Evolutionary conservation across 2,888 invertebrate species (phyloP).

Genomic region (Cerceris ruficornis): DNA sequence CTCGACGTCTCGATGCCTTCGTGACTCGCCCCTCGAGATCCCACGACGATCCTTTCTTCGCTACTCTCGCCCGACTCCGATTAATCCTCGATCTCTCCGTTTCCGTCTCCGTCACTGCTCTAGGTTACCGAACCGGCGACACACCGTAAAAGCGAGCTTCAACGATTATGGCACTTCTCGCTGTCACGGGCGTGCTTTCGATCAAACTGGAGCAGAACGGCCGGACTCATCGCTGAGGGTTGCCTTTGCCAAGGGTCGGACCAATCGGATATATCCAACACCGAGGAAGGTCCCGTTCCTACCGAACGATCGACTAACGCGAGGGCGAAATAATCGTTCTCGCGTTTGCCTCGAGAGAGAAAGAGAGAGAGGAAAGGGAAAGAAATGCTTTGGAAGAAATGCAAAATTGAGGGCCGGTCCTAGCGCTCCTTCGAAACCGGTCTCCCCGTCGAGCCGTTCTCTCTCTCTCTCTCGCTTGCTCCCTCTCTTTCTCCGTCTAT

Average conservation of each 20-base stretch:
- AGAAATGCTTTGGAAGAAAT: constrained; percentile 39
- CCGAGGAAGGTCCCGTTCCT: constrained; percentile 56
- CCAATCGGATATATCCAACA: constrained; percentile 68
- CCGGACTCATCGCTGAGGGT: constrained; percentile 46
- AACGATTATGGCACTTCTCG: constrained; percentile 13
- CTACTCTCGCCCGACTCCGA: no score
- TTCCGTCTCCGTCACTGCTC: constrained; percentile 1
- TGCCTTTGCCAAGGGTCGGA: constrained; percentile 66
- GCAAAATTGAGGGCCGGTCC: constrained; percentile 19
- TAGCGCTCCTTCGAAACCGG: constrained; percentile 33
- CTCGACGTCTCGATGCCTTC: constrained; percentile 12
- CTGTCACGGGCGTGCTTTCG: constrained; percentile 29
- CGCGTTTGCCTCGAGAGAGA: constrained; percentile 36
- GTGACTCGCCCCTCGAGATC: constrained; percentile 14
- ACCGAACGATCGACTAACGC: constrained; percentile 15
- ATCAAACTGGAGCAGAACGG: constrained; percentile 35
- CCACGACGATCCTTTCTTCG: background rate
- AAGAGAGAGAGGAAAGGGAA: constrained; percentile 25
- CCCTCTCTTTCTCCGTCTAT: background rate
- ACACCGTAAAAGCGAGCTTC: constrained; percentile 1
- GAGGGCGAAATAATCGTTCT: constrained; percentile 28
- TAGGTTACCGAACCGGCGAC: background rate
- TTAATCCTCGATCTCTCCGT: background rate
- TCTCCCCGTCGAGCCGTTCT: constrained; percentile 29
- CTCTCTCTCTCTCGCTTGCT: constrained; percentile 11